Conservation (phyloP, 2,113 vertebrate species). For the Dissostichus mawsoni region DNA sequence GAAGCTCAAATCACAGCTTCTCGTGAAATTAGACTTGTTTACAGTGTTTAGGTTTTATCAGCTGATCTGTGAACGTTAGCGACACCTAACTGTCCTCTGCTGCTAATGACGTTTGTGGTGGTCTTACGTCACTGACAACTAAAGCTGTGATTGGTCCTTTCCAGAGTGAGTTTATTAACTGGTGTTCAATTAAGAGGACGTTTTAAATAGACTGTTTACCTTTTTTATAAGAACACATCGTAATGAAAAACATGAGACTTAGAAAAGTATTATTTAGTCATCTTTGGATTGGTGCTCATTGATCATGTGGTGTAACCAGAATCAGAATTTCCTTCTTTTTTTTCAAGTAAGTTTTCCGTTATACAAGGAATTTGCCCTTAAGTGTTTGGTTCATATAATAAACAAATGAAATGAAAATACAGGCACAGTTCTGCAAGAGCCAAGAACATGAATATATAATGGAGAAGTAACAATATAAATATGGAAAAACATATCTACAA, state of each 20-base stretch:
- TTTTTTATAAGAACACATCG: no score
- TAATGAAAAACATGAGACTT: not conserved
- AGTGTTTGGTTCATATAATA: no score
- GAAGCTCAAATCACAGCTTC: not conserved
- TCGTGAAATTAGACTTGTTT: not conserved
- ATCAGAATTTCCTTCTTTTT: no score
- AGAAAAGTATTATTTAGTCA: no score
- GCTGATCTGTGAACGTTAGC: not conserved
- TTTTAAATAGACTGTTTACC: not conserved
- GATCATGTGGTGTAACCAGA: not conserved
- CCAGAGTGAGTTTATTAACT: not conserved
- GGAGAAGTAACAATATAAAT: no score
- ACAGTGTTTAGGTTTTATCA: not conserved
- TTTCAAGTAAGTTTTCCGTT: no score
- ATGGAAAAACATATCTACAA: no score
- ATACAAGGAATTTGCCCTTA: no score
- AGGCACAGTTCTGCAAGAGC: no score
- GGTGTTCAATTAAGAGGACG: no score
- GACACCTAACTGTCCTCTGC: slow-evolving; percentile 5
- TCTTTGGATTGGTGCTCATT: slow-evolving; percentile 5
- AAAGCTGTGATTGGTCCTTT: slow-evolving; percentile 15
- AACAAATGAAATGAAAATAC: no score
- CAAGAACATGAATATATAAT: no score
- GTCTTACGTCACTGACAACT: not conserved
- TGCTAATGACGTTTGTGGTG: not conserved